A percentile compares a stretch with the other conserved stretches of the same genome.
Evolutionary conservation across 2,888 invertebrate species (phyloP).

Genomic region (Deilephila elpenor): DNA sequence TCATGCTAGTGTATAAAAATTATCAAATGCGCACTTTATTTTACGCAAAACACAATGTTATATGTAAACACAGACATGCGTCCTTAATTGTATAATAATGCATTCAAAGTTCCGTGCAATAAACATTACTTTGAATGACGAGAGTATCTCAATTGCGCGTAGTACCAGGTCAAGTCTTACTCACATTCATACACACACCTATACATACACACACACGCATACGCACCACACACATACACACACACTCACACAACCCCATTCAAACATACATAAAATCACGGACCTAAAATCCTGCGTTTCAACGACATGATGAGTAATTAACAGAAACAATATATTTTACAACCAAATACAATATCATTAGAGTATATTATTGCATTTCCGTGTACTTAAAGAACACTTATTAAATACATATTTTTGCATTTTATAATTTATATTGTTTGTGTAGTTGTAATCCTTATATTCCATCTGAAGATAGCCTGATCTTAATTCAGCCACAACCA

Average conservation of each 20-base stretch:
- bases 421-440: too few relatives aligned
- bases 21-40: too few relatives aligned
- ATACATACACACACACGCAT: background rate
- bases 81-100: background rate
- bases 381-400: too few relatives aligned
- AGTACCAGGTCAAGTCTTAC: conserved; percentile 14
- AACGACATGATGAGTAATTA: too few relatives aligned
- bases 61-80: background rate
- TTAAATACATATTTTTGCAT: too few relatives aligned
- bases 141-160: conserved; percentile 8
- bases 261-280: background rate
- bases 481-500: too few relatives aligned
- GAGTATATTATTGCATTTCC: too few relatives aligned
- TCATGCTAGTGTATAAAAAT: too few relatives aligned
- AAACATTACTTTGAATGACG: background rate
- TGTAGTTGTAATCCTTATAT: too few relatives aligned
- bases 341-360: too few relatives aligned
- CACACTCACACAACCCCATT: background rate
- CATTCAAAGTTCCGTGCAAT: background rate
- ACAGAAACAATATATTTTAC: background rate
- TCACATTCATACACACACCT: background rate
- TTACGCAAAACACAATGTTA: background rate
- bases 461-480: too few relatives aligned
- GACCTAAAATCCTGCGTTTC: background rate
- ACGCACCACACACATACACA: too few relatives aligned